These are phyloP conservation scores for Phycodurus eques DNA, from an alignment of 2,113 vertebrate species.

Conservation along the genomic window DNA sequence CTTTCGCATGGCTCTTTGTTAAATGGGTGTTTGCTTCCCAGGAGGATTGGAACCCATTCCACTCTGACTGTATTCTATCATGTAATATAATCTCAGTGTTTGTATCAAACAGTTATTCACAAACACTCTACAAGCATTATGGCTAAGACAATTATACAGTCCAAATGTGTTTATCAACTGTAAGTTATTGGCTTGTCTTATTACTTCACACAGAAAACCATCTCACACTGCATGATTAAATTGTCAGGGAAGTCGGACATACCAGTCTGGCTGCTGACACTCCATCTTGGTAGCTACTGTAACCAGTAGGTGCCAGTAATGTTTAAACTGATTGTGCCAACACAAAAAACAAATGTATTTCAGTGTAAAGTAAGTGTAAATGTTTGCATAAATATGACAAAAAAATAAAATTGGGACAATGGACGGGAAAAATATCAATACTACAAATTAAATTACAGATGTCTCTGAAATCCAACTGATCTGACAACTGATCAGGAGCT, in stretches of 20 bases:
- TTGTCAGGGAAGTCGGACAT: too few species aligned
- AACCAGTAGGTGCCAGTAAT: too few species aligned
- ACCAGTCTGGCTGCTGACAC: too few species aligned
- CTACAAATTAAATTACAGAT: neutral
- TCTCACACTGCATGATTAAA: too few species aligned
- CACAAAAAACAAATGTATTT: too few species aligned
- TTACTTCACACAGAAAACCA: too few species aligned
- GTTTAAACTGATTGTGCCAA: too few species aligned
- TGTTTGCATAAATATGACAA: too few species aligned
- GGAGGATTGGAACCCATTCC: conserved; percentile 33
- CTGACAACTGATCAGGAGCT: neutral
- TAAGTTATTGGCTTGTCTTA: too few species aligned
- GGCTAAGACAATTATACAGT: neutral
- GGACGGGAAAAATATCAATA: neutral
- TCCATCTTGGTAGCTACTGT: too few species aligned
- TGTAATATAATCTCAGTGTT: neutral
- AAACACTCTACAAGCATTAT: neutral
- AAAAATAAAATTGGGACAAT: neutral
- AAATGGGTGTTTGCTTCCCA: conserved; percentile 70
- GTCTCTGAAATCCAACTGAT: neutral
- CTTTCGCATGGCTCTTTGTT: conserved; percentile 48
- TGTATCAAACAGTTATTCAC: neutral
- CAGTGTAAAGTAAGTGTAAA: too few species aligned
- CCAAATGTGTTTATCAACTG: neutral
- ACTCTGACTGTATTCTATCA: neutral